Evolutionary conservation across 2,113 vertebrate genomes (phyloP), one percentile per base, ranked within the genome.

Genomic region (Piprites chloris): DNA sequence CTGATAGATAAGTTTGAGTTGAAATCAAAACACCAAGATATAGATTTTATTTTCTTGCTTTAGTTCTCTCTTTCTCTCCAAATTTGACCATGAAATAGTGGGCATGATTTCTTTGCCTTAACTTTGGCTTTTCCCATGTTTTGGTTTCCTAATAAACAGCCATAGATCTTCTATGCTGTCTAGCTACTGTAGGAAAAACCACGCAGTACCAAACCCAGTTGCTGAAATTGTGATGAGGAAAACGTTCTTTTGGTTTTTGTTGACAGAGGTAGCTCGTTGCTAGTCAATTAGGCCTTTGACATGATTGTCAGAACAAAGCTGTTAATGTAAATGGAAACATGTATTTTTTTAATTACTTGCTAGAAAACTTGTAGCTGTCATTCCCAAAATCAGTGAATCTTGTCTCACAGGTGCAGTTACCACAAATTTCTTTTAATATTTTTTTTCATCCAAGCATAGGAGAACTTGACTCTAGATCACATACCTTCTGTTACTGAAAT

Each of bases 391-490:
- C 41, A 91, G 93, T 95, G 96, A 92, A 93, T 95, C 69, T 92
- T 96, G 97, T 96, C 97, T 97, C 95, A 82, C 97, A 97, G 96
- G 94, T 97, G 96, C 97, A 97, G 96, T 97, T 94, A 94, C 93
- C 85, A 94, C 24, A 2, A 74, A 41, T 26, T 74, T 94, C 97
- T 96, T 96, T 94, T 20, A 91, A 77, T 95, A 89, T 97, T 97
- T 96, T 97, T 97, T 97, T 97, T 97, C 96, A 96, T 91, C 93
- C 96, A 95, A 97, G 94, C 97, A 96, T 96, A 97, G 96, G 96
- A 61, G 93, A 97, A 96, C 91, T 97, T 96, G 96, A 97, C 89
- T 98, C 82, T 77, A 84, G 96, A 97, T 96, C 96, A 95, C 96
- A 97, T 91, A 84, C 73, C 96, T 95, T 94, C 92, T 94, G 74